Conservation (phyloP, 2,888 invertebrate genomes). For the Tachina grossa region DNA sequence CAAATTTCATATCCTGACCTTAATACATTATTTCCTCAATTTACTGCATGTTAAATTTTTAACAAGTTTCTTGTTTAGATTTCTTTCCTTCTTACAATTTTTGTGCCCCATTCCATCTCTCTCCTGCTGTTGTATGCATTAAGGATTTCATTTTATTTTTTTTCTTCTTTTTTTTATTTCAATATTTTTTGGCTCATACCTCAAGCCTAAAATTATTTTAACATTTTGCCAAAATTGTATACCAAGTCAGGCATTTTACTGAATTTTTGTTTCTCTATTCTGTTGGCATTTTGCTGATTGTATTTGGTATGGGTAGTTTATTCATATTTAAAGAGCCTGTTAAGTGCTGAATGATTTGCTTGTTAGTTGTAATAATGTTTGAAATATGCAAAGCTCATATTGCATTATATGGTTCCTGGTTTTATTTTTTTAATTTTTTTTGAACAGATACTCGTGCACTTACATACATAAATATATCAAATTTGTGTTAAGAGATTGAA, state of each 20-base stretch:
- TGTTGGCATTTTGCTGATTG: conserved; percentile 27
- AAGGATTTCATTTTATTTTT: conserved; percentile 26
- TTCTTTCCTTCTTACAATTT: background rate
- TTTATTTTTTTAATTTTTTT: background rate
- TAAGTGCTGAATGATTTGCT: conserved; percentile 71
- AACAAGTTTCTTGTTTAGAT: conserved; percentile 59
- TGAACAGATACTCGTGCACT: background rate
- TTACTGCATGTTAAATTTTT: conserved; percentile 73
- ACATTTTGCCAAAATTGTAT: conserved; percentile 45
- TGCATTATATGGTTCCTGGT: background rate
- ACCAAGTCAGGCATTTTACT: conserved; percentile 35
- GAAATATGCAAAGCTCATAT: conserved; percentile 38
- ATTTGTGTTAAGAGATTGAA: conserved; percentile 57
- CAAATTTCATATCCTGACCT: conserved; percentile 67
- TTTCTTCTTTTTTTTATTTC: conserved; percentile 23
- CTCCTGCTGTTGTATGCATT: conserved; percentile 25
- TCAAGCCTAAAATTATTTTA: conserved; percentile 60
- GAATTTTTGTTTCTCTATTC: background rate
- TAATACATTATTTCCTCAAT: conserved; percentile 74
- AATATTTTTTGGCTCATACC: conserved; percentile 41
- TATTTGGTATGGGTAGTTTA: conserved; percentile 59
- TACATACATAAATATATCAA: conserved; percentile 17
- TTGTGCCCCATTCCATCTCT: background rate
- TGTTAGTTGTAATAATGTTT: conserved; percentile 66
- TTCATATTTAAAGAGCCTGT: conserved; percentile 72